Evolutionary conservation across 2,113 vertebrate genomes (phyloP).

Genomic region (Platichthys stellatus): DNA sequence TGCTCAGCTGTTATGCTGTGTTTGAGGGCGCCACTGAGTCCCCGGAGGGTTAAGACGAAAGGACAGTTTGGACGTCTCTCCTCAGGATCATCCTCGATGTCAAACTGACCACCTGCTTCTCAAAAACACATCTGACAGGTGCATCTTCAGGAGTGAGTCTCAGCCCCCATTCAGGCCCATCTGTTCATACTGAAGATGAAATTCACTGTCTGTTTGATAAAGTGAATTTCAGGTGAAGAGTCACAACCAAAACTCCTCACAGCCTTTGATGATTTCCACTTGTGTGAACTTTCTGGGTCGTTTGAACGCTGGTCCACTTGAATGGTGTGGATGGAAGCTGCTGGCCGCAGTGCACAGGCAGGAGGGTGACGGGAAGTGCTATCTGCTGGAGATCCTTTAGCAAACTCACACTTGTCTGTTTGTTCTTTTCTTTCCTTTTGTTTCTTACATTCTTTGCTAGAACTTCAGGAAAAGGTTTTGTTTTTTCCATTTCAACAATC

Average conservation of each 20-base stretch:
- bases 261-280: not conserved
- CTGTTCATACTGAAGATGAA: not conserved
- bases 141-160: conserved; percentile 29
- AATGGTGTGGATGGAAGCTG: no score
- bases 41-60: conserved; percentile 25
- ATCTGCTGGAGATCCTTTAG: no score
- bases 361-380: no score
- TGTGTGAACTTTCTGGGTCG: not conserved
- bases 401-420: no score
- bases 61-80: conserved; percentile 37
- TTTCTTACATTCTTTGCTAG: no score
- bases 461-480: no score
- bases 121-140: conserved; percentile 24
- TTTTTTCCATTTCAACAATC: no score
- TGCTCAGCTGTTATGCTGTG: conserved; percentile 21
- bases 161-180: not conserved
- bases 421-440: no score
- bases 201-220: not conserved
- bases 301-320: no score
- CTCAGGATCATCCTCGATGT: conserved; percentile 33
- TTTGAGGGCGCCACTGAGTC: not conserved
- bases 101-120: conserved; percentile 54
- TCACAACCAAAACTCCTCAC: not conserved
- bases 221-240: conserved; percentile 25
- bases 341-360: no score